Evolutionary conservation across 1,140 invertebrate species (phyloP), one percentile per base, ranked within the genome.

Genomic region (Euwallacea similis): DNA sequence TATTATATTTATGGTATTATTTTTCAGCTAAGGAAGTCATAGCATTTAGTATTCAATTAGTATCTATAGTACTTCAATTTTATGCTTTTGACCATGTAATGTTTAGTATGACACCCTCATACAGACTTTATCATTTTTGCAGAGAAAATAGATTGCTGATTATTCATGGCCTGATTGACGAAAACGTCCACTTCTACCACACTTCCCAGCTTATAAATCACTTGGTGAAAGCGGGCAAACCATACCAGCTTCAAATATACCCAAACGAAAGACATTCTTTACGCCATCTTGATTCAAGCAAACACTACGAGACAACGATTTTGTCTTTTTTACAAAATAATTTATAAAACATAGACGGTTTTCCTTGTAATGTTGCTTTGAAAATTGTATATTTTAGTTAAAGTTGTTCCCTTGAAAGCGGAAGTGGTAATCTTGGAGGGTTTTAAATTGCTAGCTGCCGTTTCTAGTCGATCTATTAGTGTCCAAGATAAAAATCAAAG

Each of bases 101-200:
- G n/a, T n/a, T n/a, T n/a, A n/a, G n/a, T n/a, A n/a, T n/a, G n/a
- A n/a, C n/a, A n/a, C n/a, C n/a, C n/a, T n/a, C n/a, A n/a, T n/a
- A n/a, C n/a, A n/a, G n/a, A n/a, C n/a, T n/a, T n/a, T n/a, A n/a
- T n/a, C n/a, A n/a, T n/a, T n/a, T n/a, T n/a, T 58, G 16, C 60
- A 94, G 93, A 79, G 94, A 96, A 80, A 96, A 96, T 81, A 87
- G 96, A 66, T 82, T 99, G 53, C 84, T 99, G n/a, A 96, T 99
- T 50, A 94, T 99, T 75, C 98, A 99, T 83, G 98, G 98, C 7
- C 85, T 98, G 56, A 96, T 98, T 65, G 98, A 99, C 83, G 98
- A 99, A 84, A 99, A 99, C 82, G 98, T 99, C n/a, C 98, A 99
- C 83, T 99, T 99, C 82, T 91, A 91, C 76, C 97, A 99, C 81